A percentile compares a stretch with the other conserved stretches of the same genome.
phyloP scores from a whole-genome alignment of 2,888 invertebrate species.

The Boloria euphrosyne region DNA sequence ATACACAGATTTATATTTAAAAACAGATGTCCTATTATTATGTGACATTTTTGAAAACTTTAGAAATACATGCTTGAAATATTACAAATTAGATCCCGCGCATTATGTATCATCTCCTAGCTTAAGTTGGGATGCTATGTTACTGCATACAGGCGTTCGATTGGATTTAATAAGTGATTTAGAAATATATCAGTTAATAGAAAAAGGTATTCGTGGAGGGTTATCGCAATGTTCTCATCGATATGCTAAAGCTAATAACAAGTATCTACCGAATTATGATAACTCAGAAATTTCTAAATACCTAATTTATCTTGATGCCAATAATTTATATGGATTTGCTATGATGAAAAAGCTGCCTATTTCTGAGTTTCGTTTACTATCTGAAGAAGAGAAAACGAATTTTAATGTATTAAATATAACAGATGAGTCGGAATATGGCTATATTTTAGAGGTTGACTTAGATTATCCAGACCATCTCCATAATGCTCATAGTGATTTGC shows the following conservation, averaged over 20 bases:
- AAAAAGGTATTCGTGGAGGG: slow-evolving; percentile 44
- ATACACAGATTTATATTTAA: slow-evolving; percentile 41
- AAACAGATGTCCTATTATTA: slow-evolving; percentile 42
- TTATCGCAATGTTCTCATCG: slow-evolving; percentile 40
- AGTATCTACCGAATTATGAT: slow-evolving; percentile 43
- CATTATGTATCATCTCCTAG: slow-evolving; percentile 41
- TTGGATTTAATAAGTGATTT: slow-evolving; percentile 28
- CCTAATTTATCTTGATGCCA: slow-evolving; percentile 46
- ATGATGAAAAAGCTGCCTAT: slow-evolving; percentile 1
- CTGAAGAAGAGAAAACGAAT: no score
- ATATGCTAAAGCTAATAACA: slow-evolving; percentile 42
- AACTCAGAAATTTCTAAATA: slow-evolving; percentile 2
- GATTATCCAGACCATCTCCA: no score
- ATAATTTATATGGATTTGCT: slow-evolving; percentile 35
- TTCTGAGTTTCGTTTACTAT: background rate
- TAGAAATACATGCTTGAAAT: slow-evolving; percentile 36
- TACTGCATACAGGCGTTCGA: no score
- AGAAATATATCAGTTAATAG: slow-evolving; percentile 41
- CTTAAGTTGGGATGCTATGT: no score
- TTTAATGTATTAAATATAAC: no score
- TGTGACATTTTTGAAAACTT: slow-evolving; percentile 48
- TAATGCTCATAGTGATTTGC: no score
- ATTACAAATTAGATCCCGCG: slow-evolving; percentile 44
- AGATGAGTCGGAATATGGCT: no score
- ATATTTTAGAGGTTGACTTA: no score